A percentile compares a stretch with the other conserved stretches of the same genome.
These are phyloP conservation scores for Clunio marinus DNA, from an alignment of 2,888 invertebrate species.

Conservation along the genomic window DNA sequence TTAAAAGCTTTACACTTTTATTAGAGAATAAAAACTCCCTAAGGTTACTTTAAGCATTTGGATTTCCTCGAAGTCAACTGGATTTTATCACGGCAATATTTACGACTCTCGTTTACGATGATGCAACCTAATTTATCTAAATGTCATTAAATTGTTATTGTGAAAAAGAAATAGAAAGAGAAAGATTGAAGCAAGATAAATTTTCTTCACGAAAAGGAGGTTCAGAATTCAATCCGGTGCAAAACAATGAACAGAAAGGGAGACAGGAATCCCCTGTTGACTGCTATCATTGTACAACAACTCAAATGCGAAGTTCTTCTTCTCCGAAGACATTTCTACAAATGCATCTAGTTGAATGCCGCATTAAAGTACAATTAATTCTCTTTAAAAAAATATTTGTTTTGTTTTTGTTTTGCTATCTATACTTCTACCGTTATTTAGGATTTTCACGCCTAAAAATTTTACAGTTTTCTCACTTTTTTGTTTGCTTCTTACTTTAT, in stretches of 20 bases:
- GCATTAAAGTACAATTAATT: not conserved
- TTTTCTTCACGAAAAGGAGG: no score
- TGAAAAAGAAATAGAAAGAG: not conserved
- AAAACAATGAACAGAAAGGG: no score
- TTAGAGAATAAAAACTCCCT: slow-evolving; percentile 5
- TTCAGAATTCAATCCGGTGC: no score
- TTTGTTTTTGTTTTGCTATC: no score
- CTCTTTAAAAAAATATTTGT: not conserved
- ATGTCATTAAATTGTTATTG: not conserved
- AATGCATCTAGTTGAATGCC: slow-evolving; percentile 4
- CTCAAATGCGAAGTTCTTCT: not conserved
- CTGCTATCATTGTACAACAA: not conserved
- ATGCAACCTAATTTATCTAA: slow-evolving; percentile 4
- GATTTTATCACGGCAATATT: not conserved
- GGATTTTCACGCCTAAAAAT: slow-evolving; percentile 37
- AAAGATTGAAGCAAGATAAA: no score
- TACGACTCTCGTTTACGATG: not conserved
- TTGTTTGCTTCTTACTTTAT: not conserved
- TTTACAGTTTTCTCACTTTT: slow-evolving; percentile 34
- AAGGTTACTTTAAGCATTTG: not conserved
- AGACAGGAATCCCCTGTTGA: no score
- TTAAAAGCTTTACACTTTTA: slow-evolving; percentile 31
- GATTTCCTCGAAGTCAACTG: no score
- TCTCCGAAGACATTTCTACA: not conserved
- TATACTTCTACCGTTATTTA: slow-evolving; percentile 33